Percentiles rank a stretch among this genome's conserved stretches.
Conservation (phyloP, 2,113 vertebrate species). For the Platycercus adscitus region DNA sequence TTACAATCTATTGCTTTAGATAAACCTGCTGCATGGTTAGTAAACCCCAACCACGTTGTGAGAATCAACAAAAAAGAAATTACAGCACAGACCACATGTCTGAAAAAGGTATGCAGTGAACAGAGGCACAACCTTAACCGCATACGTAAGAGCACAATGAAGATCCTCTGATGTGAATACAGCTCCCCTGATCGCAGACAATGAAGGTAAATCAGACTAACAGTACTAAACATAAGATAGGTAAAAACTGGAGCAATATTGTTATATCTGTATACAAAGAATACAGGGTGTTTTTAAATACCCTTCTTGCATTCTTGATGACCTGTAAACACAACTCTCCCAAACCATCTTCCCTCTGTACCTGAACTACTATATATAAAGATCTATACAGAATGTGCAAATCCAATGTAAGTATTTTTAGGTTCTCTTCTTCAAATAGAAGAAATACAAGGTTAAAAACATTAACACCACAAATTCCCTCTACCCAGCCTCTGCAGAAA, state of each 20-base stretch:
- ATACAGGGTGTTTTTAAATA: constrained; percentile 11
- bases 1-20: constrained; percentile 67
- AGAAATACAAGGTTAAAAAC: constrained; percentile 60
- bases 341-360: background rate
- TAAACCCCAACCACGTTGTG: background rate
- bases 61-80: background rate
- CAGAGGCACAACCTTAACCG: constrained; percentile 1
- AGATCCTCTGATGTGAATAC: background rate
- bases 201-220: background rate
- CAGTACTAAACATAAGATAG: background rate
- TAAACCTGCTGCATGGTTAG: constrained; percentile 13
- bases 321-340: constrained; percentile 51
- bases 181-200: background rate
- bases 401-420: constrained; percentile 27
- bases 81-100: background rate
- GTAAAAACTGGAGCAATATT: constrained; percentile 4
- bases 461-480: constrained; percentile 21
- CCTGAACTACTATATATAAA: constrained; percentile 35
- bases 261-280: background rate
- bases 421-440: constrained; percentile 61
- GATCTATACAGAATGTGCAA: constrained; percentile 61
- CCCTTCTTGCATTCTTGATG: background rate
- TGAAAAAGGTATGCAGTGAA: background rate
- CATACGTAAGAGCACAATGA: constrained; percentile 16
- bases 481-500: constrained; percentile 36